Percentiles rank a stretch among this genome's conserved stretches.
Conservation (phyloP, 2,113 vertebrate genomes). For the Urocolius indicus region DNA sequence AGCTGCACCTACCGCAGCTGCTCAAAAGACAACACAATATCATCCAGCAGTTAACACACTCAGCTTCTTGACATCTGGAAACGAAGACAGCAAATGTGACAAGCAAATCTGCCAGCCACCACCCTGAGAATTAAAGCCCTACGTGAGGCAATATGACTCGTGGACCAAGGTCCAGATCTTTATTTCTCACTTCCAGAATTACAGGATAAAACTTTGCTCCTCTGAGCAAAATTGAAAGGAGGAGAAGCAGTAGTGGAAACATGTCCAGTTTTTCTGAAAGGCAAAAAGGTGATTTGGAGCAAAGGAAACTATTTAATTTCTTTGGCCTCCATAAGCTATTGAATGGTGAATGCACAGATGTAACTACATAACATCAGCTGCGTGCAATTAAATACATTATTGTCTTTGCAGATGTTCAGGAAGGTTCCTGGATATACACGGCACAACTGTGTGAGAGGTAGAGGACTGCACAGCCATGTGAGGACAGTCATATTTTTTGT, state of each 20-base stretch:
- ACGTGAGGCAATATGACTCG: rapidly evolving
- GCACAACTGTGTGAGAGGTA: neutral
- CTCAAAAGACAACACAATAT: neutral
- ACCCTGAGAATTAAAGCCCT: neutral
- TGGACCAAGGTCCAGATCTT: neutral
- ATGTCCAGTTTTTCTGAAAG: neutral
- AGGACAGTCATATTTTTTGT: neutral
- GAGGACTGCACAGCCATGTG: rapidly evolving
- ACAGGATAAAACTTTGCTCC: neutral
- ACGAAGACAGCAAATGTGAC: neutral
- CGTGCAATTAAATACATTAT: neutral
- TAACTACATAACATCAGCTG: neutral
- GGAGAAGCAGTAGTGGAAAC: neutral
- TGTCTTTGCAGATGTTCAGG: neutral
- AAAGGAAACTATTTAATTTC: neutral
- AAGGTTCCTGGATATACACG: neutral
- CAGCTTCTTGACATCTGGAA: neutral
- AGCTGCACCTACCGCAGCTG: neutral
- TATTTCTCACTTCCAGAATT: neutral
- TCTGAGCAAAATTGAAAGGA: neutral
- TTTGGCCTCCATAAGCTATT: neutral
- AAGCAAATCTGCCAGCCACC: neutral
- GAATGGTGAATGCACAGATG: neutral
- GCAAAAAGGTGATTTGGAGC: neutral
- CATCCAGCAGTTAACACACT: neutral